Conservation (phyloP, 2,113 vertebrate genomes). For the Petromus typicus region DNA sequence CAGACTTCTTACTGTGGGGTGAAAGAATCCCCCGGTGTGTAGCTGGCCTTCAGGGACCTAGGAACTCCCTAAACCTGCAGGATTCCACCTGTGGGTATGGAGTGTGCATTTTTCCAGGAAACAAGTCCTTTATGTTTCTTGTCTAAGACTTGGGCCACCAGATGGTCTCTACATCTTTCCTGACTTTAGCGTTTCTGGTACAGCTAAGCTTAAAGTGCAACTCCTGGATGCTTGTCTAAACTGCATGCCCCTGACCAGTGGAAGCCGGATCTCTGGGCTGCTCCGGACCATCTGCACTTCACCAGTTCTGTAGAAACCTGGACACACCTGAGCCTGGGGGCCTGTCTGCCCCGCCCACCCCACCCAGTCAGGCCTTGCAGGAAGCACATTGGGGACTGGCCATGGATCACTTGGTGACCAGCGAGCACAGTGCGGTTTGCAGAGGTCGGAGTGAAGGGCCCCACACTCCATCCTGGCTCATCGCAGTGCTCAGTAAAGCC, state of each 20-base stretch:
- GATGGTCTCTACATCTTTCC: background rate
- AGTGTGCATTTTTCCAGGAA: background rate
- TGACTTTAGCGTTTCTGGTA: background rate
- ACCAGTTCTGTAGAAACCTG: background rate
- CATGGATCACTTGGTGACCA: background rate
- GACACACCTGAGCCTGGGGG: background rate
- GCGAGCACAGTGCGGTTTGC: background rate
- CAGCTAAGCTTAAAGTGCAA: background rate
- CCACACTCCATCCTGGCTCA: background rate
- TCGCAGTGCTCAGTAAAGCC: background rate
- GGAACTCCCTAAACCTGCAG: background rate
- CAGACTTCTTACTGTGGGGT: background rate
- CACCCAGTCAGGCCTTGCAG: too few relatives aligned
- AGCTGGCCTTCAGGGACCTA: background rate
- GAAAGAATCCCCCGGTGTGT: background rate
- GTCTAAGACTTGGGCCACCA: background rate
- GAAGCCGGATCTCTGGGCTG: background rate
- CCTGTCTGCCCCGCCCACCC: background rate
- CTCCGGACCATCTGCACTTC: background rate
- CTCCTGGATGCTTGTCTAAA: background rate
- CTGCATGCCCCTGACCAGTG: background rate
- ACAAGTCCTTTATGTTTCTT: background rate
- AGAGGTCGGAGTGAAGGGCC: accelerated
- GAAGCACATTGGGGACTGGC: background rate
- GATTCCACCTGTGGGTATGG: background rate